Evolutionary conservation across 23 tunicate genomes (phyloP), one percentile per base, ranked within the genome.

Genomic region (Oikopleura albicans): DNA sequence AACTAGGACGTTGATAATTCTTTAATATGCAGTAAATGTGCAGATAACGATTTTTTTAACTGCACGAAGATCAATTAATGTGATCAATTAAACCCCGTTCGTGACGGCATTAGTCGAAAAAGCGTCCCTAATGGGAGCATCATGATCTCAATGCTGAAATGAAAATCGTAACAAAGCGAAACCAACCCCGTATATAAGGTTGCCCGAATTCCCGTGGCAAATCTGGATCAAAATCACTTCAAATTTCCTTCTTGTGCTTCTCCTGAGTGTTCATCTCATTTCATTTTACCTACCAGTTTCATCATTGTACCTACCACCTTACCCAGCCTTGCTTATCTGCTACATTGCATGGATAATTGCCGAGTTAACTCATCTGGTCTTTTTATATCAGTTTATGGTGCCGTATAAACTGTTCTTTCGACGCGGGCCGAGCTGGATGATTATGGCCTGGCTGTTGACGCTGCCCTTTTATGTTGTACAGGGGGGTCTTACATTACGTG

Each of bases 181-280:
- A 71, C 79, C 79, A 37, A 12, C 79, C 27, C 79, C 79, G 4
- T 22, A 71, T 29, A 71, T 71, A 22, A 34, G 79, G 4, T 37
- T 71, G 27, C 79, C 79, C 79, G 79, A 71, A 29, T 71, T 71
- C 31, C 79, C 79, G 4, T 71, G 79, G 79, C 79, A 71, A 37
- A 71, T 71, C 2, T 71, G 79, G 79, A 71, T 71, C 27, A 71
- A 71, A 71, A 71, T 71, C 33, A 71, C 79, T 37, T 16, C 35
- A 16, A 71, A 71, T 29, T 71, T 71, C 37, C 31, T 71, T 34
- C 2, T 71, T 4, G 35, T 16, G 4, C 37, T 71, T 27, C 79
- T 71, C 4, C 79, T 71, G 33, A 16, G 4, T 2, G 79, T 71
- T 71, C 79, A 71, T 4, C 37, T 71, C 2, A 29, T 71, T 16